A percentile compares a stretch with the other conserved stretches of the same genome.
Evolutionary conservation across 2,888 invertebrate species (phyloP).

Genomic region (Schrankia costaestrigalis): DNA sequence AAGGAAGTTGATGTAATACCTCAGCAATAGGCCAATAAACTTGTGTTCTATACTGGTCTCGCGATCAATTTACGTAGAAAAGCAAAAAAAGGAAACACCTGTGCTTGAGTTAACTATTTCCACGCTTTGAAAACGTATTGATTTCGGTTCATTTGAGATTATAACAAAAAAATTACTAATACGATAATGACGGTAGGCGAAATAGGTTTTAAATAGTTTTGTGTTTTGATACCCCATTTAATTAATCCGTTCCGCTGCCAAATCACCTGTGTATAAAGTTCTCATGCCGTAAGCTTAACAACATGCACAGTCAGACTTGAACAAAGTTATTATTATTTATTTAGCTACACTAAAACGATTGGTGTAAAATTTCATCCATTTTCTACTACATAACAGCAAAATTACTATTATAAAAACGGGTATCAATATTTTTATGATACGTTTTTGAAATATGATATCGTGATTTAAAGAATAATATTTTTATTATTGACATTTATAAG

Average conservation of each 20-base stretch:
- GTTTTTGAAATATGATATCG: constrained; percentile 28
- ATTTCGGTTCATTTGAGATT: constrained; percentile 11
- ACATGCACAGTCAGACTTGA: constrained; percentile 14
- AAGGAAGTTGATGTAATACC: constrained; percentile 7
- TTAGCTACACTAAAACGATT: constrained; percentile 13
- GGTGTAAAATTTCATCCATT: constrained; percentile 24
- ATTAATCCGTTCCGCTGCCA: constrained; percentile 35
- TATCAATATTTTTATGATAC: constrained; percentile 23
- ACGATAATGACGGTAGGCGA: constrained; percentile 29
- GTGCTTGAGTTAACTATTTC: constrained; percentile 8
- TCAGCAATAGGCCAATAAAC: constrained; percentile 11
- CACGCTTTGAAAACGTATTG: constrained; percentile 10
- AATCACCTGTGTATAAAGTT: constrained; percentile 28
- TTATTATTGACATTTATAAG: constrained; percentile 25
- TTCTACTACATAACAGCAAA: constrained; percentile 17
- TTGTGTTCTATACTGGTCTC: constrained; percentile 7
- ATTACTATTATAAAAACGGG: constrained; percentile 10
- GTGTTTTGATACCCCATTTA: constrained; percentile 28
- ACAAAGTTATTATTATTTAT: constrained; percentile 21
- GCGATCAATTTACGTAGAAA: constrained; percentile 2
- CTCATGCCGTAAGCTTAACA: constrained; percentile 32
- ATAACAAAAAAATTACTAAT: constrained; percentile 19
- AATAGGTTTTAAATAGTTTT: constrained; percentile 32
- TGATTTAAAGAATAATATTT: constrained; percentile 11
- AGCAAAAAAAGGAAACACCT: constrained; percentile 10